Conservation (phyloP, 35 echinoderm and acorn worm genomes). For the Heliocidaris erythrogramma region DNA sequence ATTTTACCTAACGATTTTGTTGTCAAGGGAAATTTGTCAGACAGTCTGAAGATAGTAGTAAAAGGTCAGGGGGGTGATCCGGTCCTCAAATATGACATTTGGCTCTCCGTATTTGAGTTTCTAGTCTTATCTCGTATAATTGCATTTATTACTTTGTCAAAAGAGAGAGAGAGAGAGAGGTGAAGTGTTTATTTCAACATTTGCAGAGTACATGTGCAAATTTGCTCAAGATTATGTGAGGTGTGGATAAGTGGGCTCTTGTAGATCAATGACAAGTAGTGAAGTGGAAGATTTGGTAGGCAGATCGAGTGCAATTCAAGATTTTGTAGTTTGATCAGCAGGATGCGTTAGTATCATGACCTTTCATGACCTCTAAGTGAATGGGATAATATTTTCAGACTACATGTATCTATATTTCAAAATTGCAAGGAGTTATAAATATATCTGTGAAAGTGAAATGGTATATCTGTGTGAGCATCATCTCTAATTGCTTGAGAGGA, state of each 20-base stretch:
- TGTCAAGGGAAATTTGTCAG: background rate
- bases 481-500: background rate
- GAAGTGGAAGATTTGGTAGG: background rate
- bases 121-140: background rate
- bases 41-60: background rate
- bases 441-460: background rate
- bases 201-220: background rate
- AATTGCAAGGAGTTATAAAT: background rate
- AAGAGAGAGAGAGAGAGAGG: background rate
- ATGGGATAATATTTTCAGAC: background rate
- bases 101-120: background rate
- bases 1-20: background rate
- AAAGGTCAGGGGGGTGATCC: background rate
- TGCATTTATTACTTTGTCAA: background rate
- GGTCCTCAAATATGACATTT: background rate
- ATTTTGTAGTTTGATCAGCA: background rate
- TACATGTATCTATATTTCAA: background rate
- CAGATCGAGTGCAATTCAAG: background rate
- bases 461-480: background rate
- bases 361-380: background rate
- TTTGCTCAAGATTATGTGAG: background rate
- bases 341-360: background rate
- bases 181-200: constrained; percentile 18
- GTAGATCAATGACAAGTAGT: background rate
- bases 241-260: background rate